phyloP scores from a whole-genome alignment of 2,797 vertebrate species.

The Peromyscus nudipes region DNA sequence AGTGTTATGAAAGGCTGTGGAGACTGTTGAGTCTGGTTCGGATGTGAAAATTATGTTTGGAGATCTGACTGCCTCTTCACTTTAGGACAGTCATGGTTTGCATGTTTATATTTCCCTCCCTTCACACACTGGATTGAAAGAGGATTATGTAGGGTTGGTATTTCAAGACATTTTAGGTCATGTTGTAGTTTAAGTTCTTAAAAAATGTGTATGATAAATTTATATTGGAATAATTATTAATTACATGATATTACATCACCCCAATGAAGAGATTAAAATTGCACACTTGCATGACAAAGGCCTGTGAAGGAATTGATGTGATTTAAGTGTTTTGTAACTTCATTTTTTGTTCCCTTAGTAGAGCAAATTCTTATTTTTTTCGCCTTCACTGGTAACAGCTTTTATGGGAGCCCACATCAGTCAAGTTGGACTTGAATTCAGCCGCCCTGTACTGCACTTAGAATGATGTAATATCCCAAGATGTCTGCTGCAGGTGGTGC shows the following conservation, averaged over 20 bases:
- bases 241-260: not conserved
- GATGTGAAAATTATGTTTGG: not conserved
- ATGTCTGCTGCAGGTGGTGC: slow-evolving; percentile 80
- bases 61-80: not conserved
- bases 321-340: slow-evolving; percentile 78
- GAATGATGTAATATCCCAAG: slow-evolving; percentile 70
- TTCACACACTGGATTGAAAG: not conserved
- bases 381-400: slow-evolving; percentile 82
- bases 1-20: too few species aligned
- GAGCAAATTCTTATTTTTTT: slow-evolving; percentile 83
- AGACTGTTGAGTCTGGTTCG: not conserved
- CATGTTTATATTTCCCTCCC: not conserved
- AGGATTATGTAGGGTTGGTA: not conserved
- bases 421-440: slow-evolving; percentile 77
- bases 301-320: slow-evolving; percentile 75
- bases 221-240: slow-evolving; percentile 22
- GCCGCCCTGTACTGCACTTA: slow-evolving; percentile 77
- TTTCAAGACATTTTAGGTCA: not conserved
- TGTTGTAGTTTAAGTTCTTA: not conserved
- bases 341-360: slow-evolving; percentile 83
- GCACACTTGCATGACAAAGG: slow-evolving; percentile 67
- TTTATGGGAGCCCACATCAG: slow-evolving; percentile 79
- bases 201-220: slow-evolving; percentile 40
- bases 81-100: not conserved
- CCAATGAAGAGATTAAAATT: not conserved